Conservation (phyloP, 2,888 invertebrate species). For the Ommatoiulus sabulosus region DNA sequence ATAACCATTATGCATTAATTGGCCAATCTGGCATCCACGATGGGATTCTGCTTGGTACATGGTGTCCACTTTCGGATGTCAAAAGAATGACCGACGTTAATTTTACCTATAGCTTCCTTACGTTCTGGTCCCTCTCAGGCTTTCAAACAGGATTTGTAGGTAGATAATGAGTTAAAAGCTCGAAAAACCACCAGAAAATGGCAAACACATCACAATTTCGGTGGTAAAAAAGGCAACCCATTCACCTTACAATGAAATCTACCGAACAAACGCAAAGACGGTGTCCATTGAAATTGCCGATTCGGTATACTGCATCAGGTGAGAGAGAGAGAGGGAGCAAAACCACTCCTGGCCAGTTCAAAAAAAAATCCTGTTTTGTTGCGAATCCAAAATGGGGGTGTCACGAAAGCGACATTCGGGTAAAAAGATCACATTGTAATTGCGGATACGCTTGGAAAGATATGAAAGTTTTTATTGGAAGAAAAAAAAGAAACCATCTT, state of each 20-base stretch:
- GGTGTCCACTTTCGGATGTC: background rate
- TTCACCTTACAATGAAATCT: constrained; percentile 36
- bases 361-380: constrained; percentile 31
- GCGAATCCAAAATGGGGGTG: constrained; percentile 46
- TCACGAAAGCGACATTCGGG: constrained; percentile 41
- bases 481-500: constrained; percentile 35
- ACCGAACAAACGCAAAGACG: constrained; percentile 12
- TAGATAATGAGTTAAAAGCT: constrained; percentile 9
- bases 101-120: background rate
- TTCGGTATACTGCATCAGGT: constrained; percentile 49
- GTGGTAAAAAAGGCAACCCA: background rate
- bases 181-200: background rate
- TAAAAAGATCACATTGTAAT: constrained; percentile 50
- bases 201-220: background rate
- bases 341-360: background rate
- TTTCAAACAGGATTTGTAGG: background rate
- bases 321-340: background rate
- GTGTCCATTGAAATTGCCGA: constrained; percentile 39
- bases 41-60: background rate
- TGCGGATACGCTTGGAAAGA: constrained; percentile 44
- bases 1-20: background rate
- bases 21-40: background rate
- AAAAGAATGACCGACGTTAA: background rate
- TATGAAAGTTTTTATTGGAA: constrained; percentile 49
- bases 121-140: background rate